These are phyloP conservation scores for Agapornis roseicollis DNA, from an alignment of 2,113 vertebrate genomes.

Conservation along the genomic window DNA sequence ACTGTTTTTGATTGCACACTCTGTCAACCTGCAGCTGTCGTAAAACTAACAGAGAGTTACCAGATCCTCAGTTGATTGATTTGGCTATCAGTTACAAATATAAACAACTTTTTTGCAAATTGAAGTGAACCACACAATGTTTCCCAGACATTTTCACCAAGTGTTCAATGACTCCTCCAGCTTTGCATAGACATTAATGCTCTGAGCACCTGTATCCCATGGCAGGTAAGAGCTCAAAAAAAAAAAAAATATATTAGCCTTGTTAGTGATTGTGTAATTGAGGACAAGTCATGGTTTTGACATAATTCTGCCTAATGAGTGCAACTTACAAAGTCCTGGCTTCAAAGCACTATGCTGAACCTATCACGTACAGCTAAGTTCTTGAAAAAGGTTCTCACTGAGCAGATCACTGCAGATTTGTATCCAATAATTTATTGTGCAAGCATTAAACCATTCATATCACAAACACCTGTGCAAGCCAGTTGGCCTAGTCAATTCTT, in stretches of 20 bases:
- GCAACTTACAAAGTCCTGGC: neutral
- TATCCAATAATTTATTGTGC: conserved; percentile 75
- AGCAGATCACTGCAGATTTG: conserved; percentile 61
- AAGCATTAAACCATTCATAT: conserved; percentile 74
- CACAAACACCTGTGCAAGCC: conserved; percentile 81
- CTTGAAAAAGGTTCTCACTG: conserved; percentile 51
- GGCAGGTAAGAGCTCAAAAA: neutral
- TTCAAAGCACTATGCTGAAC: neutral
- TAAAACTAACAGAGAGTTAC: neutral
- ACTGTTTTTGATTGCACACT: neutral
- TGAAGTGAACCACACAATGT: neutral
- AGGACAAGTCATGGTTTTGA: neutral
- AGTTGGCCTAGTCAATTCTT: conserved; percentile 79
- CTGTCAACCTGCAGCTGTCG: accelerated
- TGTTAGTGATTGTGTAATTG: neutral
- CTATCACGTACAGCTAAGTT: conserved; percentile 19
- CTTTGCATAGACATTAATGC: neutral
- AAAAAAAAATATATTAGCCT: neutral
- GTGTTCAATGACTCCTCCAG: neutral
- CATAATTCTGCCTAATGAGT: neutral
- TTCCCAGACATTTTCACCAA: neutral
- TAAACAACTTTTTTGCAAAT: neutral
- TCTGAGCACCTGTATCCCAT: neutral
- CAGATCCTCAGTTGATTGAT: neutral
- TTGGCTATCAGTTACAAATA: neutral